Evolutionary conservation across 2,888 invertebrate genomes (phyloP), one percentile per base, ranked within the genome.

Genomic region (Trypoxylon attenuatum): DNA sequence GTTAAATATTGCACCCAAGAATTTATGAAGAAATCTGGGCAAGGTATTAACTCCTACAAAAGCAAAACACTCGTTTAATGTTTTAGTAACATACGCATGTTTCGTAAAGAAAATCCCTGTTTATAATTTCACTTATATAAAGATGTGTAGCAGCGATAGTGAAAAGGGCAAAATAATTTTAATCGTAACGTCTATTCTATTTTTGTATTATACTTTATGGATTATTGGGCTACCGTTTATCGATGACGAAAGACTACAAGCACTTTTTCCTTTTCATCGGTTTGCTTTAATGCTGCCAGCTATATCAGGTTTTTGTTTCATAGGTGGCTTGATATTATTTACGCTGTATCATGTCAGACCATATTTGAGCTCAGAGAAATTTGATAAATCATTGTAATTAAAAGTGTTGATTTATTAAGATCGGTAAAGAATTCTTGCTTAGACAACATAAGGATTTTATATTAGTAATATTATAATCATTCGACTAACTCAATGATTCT

Each of bases 191-290:
- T 82, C 89, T 3, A 81, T 87, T 8, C 76, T 90, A 54, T 92
- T 92, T 76, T 71, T 89, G 0, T 89, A 92, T 77, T 89, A 92
- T 67, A 89, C 91, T 27, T 84, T 91, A 58, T 93, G 93, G 93
- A 87, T 93, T 15, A 90, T 92, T 59, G 90, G 91, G 43, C 89
- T 92, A 75, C 93, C 93, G 1, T 93, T 94, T 78, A 90, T 92
- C 77, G 89, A 90, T 53, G 88, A 90, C 72, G 90, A 90, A 80
- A 88, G 90, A 88, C 89, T 92, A 89, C 81, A 84, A 82, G 75
- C 79, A 25, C 67, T 84, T 2, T 85, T 84, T 59, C 80, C 76
- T 23, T 82, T 83, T 1, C 77, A 84, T 13, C 63, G 79, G 68
- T 21, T 81, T 87, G 91, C 90, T 25, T 87, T 94, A 10, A 84